Evolutionary conservation across 2,888 invertebrate species (phyloP), one percentile per base, ranked within the genome.

Genomic region (Hydroisotoma schaefferi): DNA sequence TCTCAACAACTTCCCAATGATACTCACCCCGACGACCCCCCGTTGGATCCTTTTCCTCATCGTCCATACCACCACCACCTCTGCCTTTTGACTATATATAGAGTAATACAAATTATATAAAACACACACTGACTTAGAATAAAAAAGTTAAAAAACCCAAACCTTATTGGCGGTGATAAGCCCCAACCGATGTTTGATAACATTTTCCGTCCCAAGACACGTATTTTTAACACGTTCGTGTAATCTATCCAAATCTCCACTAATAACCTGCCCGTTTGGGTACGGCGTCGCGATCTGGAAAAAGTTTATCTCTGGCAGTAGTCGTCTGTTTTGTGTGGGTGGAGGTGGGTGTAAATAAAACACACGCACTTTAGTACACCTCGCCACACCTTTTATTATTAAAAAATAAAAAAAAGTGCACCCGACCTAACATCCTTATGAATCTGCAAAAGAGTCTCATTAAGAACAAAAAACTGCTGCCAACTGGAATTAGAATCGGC

Each of bases 1-100:
- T 82, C 76, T 99, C 95, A 0, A 95, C 90, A 2, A 98, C 95
- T 79, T 99, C 97, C 98, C 98, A 98, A 76, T 98, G 97, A 0
- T 94, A 59, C 43, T 63, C 63, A 8, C 48, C 48, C 15, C 33
- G 8, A 10, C 15, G 33, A 10, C 6, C 43, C 43, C 20, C 18
- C 43, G 12, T n/a, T 56, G 37, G 37, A 18, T 27, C 18, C 23
- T 44, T 27, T 57, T 57, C 15, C 46, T 28, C 2, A 40, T 54
- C 2, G 54, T 20, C 43, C 57, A 57, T 33, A 57, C 54, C 27
- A 61, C 52, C 1, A 57, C 61, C 33, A 8, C 8, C 33, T 15
- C 33, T 10, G 33, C 33, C 33, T 33, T n/a, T n/a, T n/a, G n/a
- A n/a, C n/a, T n/a, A n/a, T n/a, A n/a, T n/a, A n/a, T n/a, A n/a